Base-by-base conservation (phyloP, 2,113 vertebrate genomes). In the Pteropus alecto region DNA sequence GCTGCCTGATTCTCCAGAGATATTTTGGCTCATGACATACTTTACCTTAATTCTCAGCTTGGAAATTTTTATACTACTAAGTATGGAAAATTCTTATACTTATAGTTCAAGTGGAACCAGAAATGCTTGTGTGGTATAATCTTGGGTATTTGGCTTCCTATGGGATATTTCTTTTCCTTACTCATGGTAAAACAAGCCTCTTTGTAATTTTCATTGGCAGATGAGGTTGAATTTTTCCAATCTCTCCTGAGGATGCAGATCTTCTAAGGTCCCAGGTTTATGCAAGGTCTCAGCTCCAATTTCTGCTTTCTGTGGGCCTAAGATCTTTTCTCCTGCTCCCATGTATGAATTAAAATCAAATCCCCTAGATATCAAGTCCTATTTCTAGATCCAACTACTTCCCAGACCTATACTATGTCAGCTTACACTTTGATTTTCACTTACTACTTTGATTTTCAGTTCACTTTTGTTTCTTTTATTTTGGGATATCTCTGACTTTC, bases 41-140 rank as follows among this genome's bases (percentile, higher is more conserved):
- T 86, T 94, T 28, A 81, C 24, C n/a, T 93, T 78, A 85, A 70
- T 90, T 78, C 16, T 87, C 33, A 83, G 58, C 41, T 76, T 90
- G 63, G 33, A 54, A 74, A 74, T 51, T 92, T 51, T 51, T 51
- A 51, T 51, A 51, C 48, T 51, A 51, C 12, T 51, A 51, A 51
- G 48, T 51, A 51, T 51, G 48, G 48, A 14, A 14, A 51, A 51
- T 51, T 8, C 48, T 51, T 51, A 35, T 51, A 14, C 48, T 51
- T 51, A 35, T 41, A 60, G 16, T 76, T 7, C 70, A 78, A 79
- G 19, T 87, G 48, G 46, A 83, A 73, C 10, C 41, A 16, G 48
- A 67, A 85, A 16, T 18, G 7, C 38, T 21, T 74, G 21, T 48
- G 3, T n/a, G 26, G 28, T 54, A 70, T 18, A 88, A 12, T 56